Evolutionary conservation across 2,888 invertebrate genomes (phyloP), one percentile per base, ranked within the genome.

Genomic region (Drosophila monieri): DNA sequence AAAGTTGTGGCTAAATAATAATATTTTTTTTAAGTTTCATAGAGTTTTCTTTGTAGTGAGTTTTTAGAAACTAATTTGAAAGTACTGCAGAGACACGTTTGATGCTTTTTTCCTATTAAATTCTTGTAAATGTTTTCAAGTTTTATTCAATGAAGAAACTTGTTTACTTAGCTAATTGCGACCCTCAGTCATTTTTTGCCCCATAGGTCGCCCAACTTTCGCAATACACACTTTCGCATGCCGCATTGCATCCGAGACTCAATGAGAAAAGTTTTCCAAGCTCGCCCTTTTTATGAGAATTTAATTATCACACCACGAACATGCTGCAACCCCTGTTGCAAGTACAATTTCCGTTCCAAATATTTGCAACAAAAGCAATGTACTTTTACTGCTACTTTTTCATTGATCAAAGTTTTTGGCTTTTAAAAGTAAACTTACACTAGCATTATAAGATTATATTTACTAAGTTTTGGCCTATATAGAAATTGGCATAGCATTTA

Each of bases 161-260:
- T 54, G 44, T 9, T 1, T 10, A 30, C 54, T 44, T 21, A 4
- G 15, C 46, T 43, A 44, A 46, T 46, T 44, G 46, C 30, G 44
- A 32, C 21, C 14, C 46, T 10, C 21, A 21, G 6, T 14, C 21
- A 21, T 12, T 4, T 39, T 30, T 21, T 30, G 10, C 44, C 15
- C 2, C 21, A 21, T 30, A 54, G 30, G 27, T 32, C 27, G 58
- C 65, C 46, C 51, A 32, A 27, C 37, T 60, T 60, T 48, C 14
- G 21, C 23, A 15, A 15, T 21, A 35, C 12, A 25, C 35, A 21
- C 18, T 43, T 55, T 41, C 15, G 25, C 30, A 39, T 25, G 55
- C 55, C 65, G 65, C 67, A 65, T 48, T 48, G 65, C 47, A 48
- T 47, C 47, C 41, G 10, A 25, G 35, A 68, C 41, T 56, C 47